Base-by-base conservation (phyloP, 2,113 vertebrate genomes). In the Bufo bufo region DNA sequence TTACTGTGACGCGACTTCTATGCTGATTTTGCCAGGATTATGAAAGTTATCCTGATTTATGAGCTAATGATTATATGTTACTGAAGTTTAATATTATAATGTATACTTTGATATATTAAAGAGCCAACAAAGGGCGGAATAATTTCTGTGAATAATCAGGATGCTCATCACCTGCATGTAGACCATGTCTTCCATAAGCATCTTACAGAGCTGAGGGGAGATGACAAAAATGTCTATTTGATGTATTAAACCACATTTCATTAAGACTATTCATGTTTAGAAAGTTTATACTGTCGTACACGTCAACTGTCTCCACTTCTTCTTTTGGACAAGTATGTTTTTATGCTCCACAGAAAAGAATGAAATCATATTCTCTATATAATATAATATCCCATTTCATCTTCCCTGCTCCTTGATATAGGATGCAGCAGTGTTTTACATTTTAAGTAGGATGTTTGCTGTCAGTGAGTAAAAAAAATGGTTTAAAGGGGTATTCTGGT, bases 71-170 rank as follows among this genome's bases (percentile, higher is more conserved):
- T 83, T 88, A 66, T 77, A 83, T 82, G 71, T 59, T 88, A 20
- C 78, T 50, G 4, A 66, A 56, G 71, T 84, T 63, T 88, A 84
- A 88, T 88, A 65, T 84, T 84, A 80, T 89, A 88, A 89, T 89
- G 89, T 89, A 88, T 74, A 75, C 88, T 75, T 89, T 88, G 33
- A 56, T 43, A 89, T 91, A n/a, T 58, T 85, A 85, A 90, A 89
- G 89, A 59, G 84, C 77, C 80, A 84, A 47, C 47, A 89, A 87
- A 72, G 9, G 87, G 52, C 61, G 81, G 74, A 49, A 85, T 65
- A 85, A 59, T 90, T 86, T 65, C 81, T 85, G 6, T 65, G 13
- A 80, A 1, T 84, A 86, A 85, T 82, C 82, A 72, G 14, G 88
- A 77, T 88, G 79, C 1, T 90, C 85, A 74, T 75, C 66, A 77